Base-by-base conservation (phyloP, 2,113 vertebrate species). In the Notarius lentiginosus region DNA sequence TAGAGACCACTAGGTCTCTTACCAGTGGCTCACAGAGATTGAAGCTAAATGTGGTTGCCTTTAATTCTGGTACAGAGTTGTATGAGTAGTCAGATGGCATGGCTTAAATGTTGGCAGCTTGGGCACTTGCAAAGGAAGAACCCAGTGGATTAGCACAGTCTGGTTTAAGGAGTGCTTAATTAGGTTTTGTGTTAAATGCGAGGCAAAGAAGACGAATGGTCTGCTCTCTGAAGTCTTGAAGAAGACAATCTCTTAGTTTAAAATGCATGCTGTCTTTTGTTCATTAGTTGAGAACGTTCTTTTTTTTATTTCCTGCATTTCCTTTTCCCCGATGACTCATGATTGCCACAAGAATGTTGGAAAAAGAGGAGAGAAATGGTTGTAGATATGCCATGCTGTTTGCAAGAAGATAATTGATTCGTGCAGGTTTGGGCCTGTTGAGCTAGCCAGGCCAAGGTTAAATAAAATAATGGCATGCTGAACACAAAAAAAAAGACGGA, bases 361-460 rank as follows among this genome's bases (percentile, higher is more conserved):
- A 51, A 22, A 41, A 85, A 79, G 60, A 66, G 66, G 72, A 85
- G 11, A 65, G 55, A 77, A 56, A 75, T 27, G 51, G 72, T 30
- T 81, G 27, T 41, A 24, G 73, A 75, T 60, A 72, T 79, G 72
- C 81, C 55, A 53, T 53, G 27, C 58, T 66, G 82, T 87, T 79
- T 60, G 30, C 27, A 73, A 56, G n/a, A 84, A 86, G 83, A 87
- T 24, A 51, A 61, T 34, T 30, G n/a, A 79, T 76, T 55, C 7
- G 61, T 87, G 84, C 86, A 89, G 86, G 84, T 72, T 61, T 75
- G 41, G 86, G 80, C 86, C 65, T 83, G 88, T 82, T 85, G 55
- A 83, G 68, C 60, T 58, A 53, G 72, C 61, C 51, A 66, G 70
- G 83, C 49, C 83, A 82, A 53, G 70, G 41, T 41, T 41, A 41